phyloP scores from a whole-genome alignment of 1,140 invertebrate species.

The Drosophila ercepeae region DNA sequence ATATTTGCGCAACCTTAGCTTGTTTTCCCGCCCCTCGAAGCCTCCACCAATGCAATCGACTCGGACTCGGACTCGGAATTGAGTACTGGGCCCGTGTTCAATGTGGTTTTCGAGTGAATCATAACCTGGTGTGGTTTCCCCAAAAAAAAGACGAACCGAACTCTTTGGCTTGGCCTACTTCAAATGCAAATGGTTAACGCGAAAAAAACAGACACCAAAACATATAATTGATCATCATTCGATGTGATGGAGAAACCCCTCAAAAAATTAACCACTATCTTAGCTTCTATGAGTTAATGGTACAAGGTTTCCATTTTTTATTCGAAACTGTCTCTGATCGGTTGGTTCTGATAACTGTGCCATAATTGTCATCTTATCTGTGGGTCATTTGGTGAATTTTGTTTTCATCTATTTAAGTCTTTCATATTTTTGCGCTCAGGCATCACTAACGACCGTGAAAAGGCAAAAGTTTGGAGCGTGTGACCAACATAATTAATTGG shows the following conservation, averaged over 20 bases:
- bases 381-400: constrained; percentile 15
- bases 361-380: constrained; percentile 25
- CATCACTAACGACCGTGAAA: constrained; percentile 78
- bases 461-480: constrained; percentile 67
- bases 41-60: constrained; percentile 18
- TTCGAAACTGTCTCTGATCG: neutral
- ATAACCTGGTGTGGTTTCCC: constrained; percentile 62
- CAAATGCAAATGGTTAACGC: constrained; percentile 52
- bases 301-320: constrained; percentile 20
- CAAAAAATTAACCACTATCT: constrained; percentile 13
- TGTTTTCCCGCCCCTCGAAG: constrained; percentile 33
- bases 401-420: constrained; percentile 14
- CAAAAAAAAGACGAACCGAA: constrained; percentile 47
- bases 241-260: constrained; percentile 33
- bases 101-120: constrained; percentile 55
- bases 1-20: constrained; percentile 67
- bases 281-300: constrained; percentile 8
- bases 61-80: too few species aligned
- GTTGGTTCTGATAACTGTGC: neutral
- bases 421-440: constrained; percentile 16
- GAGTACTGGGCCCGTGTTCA: constrained; percentile 20
- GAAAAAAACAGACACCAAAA: constrained; percentile 10
- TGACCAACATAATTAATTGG: constrained; percentile 79
- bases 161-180: constrained; percentile 59
- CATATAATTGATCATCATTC: constrained; percentile 18